Evolutionary conservation across 2,797 vertebrate genomes (phyloP).

Genomic region (Siniperca obscura): DNA sequence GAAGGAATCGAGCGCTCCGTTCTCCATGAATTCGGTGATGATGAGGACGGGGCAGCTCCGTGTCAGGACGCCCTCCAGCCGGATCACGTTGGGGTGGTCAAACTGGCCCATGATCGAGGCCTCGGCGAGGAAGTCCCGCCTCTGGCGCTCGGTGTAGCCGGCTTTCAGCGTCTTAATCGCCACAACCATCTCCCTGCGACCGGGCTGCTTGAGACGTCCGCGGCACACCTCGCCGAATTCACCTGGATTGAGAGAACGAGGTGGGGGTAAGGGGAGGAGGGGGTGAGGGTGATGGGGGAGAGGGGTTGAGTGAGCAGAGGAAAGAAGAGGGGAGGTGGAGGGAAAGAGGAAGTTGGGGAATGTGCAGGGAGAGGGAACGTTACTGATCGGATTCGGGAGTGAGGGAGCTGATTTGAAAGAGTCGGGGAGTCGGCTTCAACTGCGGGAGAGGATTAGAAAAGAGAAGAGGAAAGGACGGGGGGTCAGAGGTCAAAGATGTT

Average conservation of each 20-base stretch:
- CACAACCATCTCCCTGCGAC: slow-evolving; percentile 94
- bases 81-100: slow-evolving; percentile 98
- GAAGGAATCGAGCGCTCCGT: slow-evolving; percentile 97
- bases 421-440: slow-evolving; percentile 49
- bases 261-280: slow-evolving; percentile 10
- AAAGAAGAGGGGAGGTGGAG: slow-evolving; percentile 47
- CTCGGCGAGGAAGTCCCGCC: slow-evolving; percentile 96
- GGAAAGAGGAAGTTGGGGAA: slow-evolving; percentile 33
- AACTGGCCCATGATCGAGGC: slow-evolving; percentile 99
- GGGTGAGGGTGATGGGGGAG: slow-evolving; percentile 48
- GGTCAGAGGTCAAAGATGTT: slow-evolving; percentile 76
- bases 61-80: slow-evolving; percentile 96
- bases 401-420: slow-evolving; percentile 60
- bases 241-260: slow-evolving; percentile 81
- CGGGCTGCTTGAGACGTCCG: slow-evolving; percentile 94
- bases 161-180: slow-evolving; percentile 98
- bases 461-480: slow-evolving; percentile 44
- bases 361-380: slow-evolving; percentile 71
- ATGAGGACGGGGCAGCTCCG: slow-evolving; percentile 98
- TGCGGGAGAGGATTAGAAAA: slow-evolving; percentile 44
- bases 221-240: slow-evolving; percentile 98
- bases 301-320: slow-evolving; percentile 63
- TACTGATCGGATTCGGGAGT: slow-evolving; percentile 72
- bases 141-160: slow-evolving; percentile 96
- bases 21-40: slow-evolving; percentile 99